phyloP scores from a whole-genome alignment of 1,140 invertebrate genomes.

The Drosophila pachea region DNA sequence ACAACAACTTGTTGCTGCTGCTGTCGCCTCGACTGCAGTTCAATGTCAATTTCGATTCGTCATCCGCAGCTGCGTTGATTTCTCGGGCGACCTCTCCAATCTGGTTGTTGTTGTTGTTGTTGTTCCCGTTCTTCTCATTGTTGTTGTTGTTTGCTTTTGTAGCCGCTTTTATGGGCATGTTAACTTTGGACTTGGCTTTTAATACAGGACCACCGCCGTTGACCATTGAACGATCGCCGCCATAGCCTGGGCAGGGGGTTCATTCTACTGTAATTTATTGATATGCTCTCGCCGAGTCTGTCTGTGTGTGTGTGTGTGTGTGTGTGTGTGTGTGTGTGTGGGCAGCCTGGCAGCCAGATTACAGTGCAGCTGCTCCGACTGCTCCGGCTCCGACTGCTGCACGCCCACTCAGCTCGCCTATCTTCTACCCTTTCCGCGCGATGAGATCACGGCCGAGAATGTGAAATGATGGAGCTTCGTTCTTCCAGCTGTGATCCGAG shows the following conservation, averaged over 20 bases:
- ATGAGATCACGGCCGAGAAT: constrained; percentile 16
- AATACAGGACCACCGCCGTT: constrained; percentile 60
- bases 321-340: constrained; percentile 54
- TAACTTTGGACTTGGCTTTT: constrained; percentile 77
- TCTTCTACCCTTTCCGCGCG: constrained; percentile 4
- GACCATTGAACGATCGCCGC: constrained; percentile 44
- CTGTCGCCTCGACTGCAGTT: constrained; percentile 57
- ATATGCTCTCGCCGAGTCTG: constrained; percentile 40
- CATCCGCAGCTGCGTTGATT: constrained; percentile 77
- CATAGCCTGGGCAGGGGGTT: constrained; percentile 44
- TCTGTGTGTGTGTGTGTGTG: constrained; percentile 33
- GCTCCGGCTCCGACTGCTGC: constrained; percentile 35
- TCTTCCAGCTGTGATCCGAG: neutral
- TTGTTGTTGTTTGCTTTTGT: constrained; percentile 52
- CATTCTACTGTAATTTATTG: constrained; percentile 76
- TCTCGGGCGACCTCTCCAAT: constrained; percentile 64
- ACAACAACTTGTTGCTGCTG: constrained; percentile 58
- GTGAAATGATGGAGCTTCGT: neutral
- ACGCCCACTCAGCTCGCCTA: constrained; percentile 36
- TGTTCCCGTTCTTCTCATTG: neutral
- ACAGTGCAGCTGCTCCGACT: constrained; percentile 42
- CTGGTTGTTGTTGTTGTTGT: constrained; percentile 6
- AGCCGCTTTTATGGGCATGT: constrained; percentile 72
- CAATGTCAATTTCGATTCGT: constrained; percentile 78
- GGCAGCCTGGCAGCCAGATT: constrained; percentile 49